Evolutionary conservation across 2,113 vertebrate species (phyloP).

Genomic region (Grammomys surdaster): DNA sequence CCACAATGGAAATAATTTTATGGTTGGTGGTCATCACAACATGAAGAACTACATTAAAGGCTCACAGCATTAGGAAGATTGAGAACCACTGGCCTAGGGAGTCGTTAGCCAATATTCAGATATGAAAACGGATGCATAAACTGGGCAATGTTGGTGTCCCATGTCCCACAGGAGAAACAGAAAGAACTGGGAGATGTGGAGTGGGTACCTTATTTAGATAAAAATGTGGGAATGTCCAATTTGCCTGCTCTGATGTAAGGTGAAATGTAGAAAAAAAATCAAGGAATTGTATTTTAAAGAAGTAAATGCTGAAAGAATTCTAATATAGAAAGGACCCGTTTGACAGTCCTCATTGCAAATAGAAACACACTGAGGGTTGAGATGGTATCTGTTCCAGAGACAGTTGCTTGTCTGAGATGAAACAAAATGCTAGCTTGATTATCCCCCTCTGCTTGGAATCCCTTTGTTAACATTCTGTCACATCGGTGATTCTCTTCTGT

Average conservation of each 20-base stretch:
- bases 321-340: conserved; percentile 3
- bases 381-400: neutral
- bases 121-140: too few relatives aligned
- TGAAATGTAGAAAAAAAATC: neutral
- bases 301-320: neutral
- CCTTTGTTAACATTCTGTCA: conserved; percentile 18
- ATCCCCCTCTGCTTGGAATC: neutral
- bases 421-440: neutral
- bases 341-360: neutral
- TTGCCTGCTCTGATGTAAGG: neutral
- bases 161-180: too few relatives aligned
- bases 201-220: neutral
- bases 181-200: neutral
- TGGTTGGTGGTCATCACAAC: neutral
- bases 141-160: too few relatives aligned
- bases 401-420: neutral
- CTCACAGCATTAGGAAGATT: neutral
- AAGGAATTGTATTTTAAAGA: neutral
- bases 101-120: neutral
- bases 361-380: neutral
- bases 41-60: neutral
- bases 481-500: neutral
- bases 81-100: neutral
- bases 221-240: neutral
- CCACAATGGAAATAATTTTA: neutral